These are phyloP conservation scores for Pempheris klunzingeri DNA, from an alignment of 2,797 vertebrate species.

Conservation along the genomic window DNA sequence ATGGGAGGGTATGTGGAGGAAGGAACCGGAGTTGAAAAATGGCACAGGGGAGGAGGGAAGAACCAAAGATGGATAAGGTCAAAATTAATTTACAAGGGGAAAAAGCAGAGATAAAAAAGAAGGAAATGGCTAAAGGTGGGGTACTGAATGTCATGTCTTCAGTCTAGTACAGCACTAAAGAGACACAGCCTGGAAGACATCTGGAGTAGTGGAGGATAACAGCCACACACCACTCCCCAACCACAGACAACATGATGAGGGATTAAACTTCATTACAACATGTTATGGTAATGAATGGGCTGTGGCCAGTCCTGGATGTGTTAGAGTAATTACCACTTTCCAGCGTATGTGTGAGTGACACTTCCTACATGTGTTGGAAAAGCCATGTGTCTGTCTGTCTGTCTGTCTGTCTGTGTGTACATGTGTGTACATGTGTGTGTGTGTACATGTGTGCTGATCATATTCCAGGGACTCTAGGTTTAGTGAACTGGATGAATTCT, in stretches of 20 bases:
- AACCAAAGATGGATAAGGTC: conserved; percentile 73
- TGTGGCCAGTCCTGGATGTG: conserved; percentile 75
- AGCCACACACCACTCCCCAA: conserved; percentile 73
- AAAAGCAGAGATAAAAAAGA: conserved; percentile 38
- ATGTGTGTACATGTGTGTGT: conserved; percentile 27
- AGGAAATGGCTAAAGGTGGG: conserved; percentile 52
- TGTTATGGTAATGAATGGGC: conserved; percentile 81
- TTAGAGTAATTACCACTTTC: conserved; percentile 74
- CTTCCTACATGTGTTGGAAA: conserved; percentile 58
- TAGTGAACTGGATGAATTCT: conserved; percentile 28
- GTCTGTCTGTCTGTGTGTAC: conserved; percentile 21
- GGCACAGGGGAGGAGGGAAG: conserved; percentile 51
- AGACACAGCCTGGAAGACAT: conserved; percentile 74
- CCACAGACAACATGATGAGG: conserved; percentile 82
- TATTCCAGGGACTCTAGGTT: conserved; percentile 30
- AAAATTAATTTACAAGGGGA: conserved; percentile 67
- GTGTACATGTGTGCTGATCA: conserved; percentile 37
- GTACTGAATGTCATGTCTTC: conserved; percentile 55
- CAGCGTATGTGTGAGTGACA: conserved; percentile 70
- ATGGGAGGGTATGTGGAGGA: conserved; percentile 62
- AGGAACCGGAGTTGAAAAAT: conserved; percentile 69
- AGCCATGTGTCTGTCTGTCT: conserved; percentile 44
- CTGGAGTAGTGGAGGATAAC: conserved; percentile 72
- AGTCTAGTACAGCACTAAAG: conserved; percentile 44
- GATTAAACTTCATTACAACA: conserved; percentile 82